A percentile compares a stretch with the other conserved stretches of the same genome.
These are phyloP conservation scores for Menura novaehollandiae DNA, from an alignment of 2,113 vertebrate species.

Conservation along the genomic window DNA sequence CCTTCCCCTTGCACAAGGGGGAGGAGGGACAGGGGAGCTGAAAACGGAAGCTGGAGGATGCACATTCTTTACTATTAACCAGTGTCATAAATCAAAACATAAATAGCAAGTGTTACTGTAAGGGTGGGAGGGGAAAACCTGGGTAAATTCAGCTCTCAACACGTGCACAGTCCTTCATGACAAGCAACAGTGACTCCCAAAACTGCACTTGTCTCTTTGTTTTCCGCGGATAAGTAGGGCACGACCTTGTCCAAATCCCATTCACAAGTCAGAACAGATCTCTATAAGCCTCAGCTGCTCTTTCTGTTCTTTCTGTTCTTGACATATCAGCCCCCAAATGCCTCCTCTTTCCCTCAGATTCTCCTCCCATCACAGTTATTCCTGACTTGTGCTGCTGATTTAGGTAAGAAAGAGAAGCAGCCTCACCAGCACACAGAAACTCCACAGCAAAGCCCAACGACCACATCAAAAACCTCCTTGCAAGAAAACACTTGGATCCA, in stretches of 20 bases:
- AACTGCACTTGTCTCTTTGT: neutral
- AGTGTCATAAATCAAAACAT: neutral
- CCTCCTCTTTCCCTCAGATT: neutral
- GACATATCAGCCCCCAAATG: neutral
- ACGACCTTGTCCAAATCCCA: neutral
- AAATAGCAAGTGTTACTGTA: slow-evolving; percentile 32
- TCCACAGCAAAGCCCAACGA: neutral
- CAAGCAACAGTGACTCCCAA: neutral
- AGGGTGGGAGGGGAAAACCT: slow-evolving; percentile 35
- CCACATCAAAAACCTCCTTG: neutral
- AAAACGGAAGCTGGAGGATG: slow-evolving; percentile 27
- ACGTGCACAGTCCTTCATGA: neutral
- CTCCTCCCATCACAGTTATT: neutral
- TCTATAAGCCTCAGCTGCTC: neutral
- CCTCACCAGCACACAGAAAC: neutral
- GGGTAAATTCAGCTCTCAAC: slow-evolving; percentile 10
- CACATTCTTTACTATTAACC: neutral
- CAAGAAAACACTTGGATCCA: neutral
- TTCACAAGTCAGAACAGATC: neutral
- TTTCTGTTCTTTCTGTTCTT: neutral
- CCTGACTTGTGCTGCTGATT: neutral
- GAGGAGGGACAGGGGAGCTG: neutral
- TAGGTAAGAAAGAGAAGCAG: neutral
- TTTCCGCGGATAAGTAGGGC: neutral
- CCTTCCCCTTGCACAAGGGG: neutral